Evolutionary conservation across 2,888 invertebrate species (phyloP).

Genomic region (Drosophila merina): DNA sequence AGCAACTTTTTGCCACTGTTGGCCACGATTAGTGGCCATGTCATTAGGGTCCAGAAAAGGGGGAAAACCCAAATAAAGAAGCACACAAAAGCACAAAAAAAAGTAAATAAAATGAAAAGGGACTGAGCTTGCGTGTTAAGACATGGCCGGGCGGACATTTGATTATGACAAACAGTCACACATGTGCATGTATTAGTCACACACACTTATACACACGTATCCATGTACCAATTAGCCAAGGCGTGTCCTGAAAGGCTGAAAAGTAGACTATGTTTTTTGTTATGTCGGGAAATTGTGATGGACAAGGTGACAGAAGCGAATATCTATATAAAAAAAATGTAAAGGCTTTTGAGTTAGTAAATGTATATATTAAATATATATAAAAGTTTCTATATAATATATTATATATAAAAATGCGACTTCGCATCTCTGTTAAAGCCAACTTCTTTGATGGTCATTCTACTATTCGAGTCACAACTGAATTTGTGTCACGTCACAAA

Average conservation of each 20-base stretch:
- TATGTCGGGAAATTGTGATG: slow-evolving; percentile 10
- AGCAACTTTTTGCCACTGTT: slow-evolving; percentile 41
- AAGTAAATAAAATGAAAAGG: slow-evolving; percentile 6
- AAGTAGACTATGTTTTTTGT: slow-evolving; percentile 47
- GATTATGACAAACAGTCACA: slow-evolving; percentile 68
- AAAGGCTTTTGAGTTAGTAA: too few species aligned
- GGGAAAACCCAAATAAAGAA: not conserved
- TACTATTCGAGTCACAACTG: slow-evolving; percentile 24
- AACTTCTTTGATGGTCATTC: slow-evolving; percentile 14
- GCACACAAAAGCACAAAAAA: slow-evolving; percentile 2
- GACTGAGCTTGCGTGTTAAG: slow-evolving; percentile 64
- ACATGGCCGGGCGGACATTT: slow-evolving; percentile 69
- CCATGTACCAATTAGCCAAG: slow-evolving; percentile 60
- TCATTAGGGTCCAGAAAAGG: slow-evolving; percentile 32
- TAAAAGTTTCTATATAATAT: too few species aligned
- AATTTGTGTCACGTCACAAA: slow-evolving; percentile 45
- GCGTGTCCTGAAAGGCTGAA: slow-evolving; percentile 64
- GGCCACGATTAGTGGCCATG: slow-evolving; percentile 38
- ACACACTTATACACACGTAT: slow-evolving; percentile 18
- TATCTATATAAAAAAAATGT: not conserved
- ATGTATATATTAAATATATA: not conserved
- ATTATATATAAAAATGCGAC: not conserved
- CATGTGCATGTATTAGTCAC: slow-evolving; percentile 23
- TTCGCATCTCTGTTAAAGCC: not conserved
- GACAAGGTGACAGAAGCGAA: not conserved